phyloP scores from a whole-genome alignment of 2,888 invertebrate species.

The Lochmaea crataegi region DNA sequence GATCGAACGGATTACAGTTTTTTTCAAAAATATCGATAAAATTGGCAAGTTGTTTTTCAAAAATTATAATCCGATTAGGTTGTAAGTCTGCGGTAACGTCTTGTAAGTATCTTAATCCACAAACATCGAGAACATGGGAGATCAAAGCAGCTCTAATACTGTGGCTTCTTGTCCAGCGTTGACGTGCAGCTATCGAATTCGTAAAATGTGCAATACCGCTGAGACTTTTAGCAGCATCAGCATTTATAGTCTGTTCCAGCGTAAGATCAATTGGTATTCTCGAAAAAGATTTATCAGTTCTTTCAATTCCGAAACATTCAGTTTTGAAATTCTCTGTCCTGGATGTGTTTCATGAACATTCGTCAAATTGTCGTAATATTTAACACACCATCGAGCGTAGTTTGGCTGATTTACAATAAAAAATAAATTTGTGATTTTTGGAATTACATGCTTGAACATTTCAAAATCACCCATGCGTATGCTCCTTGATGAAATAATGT shows the following conservation, averaged over 20 bases:
- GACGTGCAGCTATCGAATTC: no score
- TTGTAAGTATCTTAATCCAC: slow-evolving; percentile 14
- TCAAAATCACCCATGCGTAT: slow-evolving; percentile 5
- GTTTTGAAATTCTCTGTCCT: background rate
- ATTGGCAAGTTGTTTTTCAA: slow-evolving; percentile 11
- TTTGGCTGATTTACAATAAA: slow-evolving; percentile 21
- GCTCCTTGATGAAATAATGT: background rate
- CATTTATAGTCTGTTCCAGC: no score
- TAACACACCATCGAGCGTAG: slow-evolving; percentile 21
- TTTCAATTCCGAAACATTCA: slow-evolving; percentile 15
- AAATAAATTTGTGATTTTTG: slow-evolving; percentile 17
- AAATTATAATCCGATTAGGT: slow-evolving; percentile 15
- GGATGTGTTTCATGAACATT: slow-evolving; percentile 25
- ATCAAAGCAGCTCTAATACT: no score
- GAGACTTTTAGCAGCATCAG: no score
- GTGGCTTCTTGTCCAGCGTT: no score
- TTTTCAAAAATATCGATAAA: slow-evolving; percentile 15
- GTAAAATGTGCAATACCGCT: slow-evolving; percentile 12
- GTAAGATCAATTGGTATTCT: no score
- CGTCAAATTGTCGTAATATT: slow-evolving; percentile 16
- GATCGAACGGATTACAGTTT: slow-evolving; percentile 4
- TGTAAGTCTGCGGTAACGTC: slow-evolving; percentile 11
- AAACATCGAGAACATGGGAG: no score
- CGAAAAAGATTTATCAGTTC: no score
- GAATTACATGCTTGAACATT: background rate